phyloP scores from a whole-genome alignment of 2,797 vertebrate genomes.

The Buceros bicornis region DNA sequence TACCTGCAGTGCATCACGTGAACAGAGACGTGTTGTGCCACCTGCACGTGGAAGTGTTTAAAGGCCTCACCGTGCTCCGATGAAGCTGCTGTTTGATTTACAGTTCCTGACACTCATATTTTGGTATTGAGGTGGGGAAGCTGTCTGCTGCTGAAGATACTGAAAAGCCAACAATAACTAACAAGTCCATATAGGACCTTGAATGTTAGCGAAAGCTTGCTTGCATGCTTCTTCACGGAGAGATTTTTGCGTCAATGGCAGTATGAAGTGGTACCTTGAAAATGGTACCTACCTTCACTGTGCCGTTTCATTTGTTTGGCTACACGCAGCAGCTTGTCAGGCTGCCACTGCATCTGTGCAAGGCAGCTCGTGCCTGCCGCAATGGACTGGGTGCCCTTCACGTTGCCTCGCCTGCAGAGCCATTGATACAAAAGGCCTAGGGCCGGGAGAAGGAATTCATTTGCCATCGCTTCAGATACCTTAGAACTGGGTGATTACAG shows the following conservation, averaged over 20 bases:
- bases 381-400: not conserved
- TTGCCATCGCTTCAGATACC: not conserved
- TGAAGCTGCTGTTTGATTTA: not conserved
- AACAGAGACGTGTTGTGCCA: not conserved
- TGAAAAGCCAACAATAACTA: not conserved
- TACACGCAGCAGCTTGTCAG: not conserved
- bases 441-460: not conserved
- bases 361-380: not conserved
- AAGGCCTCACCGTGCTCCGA: not conserved
- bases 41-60: not conserved
- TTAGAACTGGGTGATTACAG: not conserved
- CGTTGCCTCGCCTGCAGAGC: accelerated
- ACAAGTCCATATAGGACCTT: not conserved
- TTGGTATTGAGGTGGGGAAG: not conserved
- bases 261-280: not conserved
- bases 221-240: not conserved
- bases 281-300: not conserved
- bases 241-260: not conserved
- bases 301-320: not conserved
- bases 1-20: not conserved
- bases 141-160: not conserved
- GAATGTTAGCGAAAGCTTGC: not conserved
- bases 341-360: not conserved
- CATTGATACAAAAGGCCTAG: not conserved
- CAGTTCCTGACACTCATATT: not conserved